Percentiles rank a stretch among this genome's conserved stretches.
Conservation (phyloP, 1,140 invertebrate species). For the Habropoda laboriosa region DNA sequence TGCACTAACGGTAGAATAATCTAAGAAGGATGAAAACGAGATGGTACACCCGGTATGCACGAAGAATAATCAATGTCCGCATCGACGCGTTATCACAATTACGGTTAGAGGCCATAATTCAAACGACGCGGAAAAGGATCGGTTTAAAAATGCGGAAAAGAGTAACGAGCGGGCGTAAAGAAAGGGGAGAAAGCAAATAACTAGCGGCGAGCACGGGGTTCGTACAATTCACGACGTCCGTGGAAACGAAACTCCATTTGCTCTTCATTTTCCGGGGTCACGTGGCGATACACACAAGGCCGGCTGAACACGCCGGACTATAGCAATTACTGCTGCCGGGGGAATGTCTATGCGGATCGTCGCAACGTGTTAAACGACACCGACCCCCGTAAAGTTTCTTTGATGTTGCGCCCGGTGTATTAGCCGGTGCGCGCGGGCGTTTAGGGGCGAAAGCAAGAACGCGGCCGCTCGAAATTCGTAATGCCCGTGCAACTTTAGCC, state of each 20-base stretch:
- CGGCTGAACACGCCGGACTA: conserved; percentile 42
- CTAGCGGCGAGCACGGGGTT: neutral
- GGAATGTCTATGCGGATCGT: conserved; percentile 50
- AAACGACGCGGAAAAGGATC: too few relatives aligned
- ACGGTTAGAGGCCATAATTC: too few relatives aligned
- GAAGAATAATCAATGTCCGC: too few relatives aligned
- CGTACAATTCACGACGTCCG: conserved; percentile 22
- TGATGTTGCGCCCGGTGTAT: conserved; percentile 51
- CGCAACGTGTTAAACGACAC: conserved; percentile 62
- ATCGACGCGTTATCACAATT: too few relatives aligned
- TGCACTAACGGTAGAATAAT: too few relatives aligned
- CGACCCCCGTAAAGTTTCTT: conserved; percentile 63
- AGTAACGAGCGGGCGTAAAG: too few relatives aligned
- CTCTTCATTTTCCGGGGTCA: conserved; percentile 19
- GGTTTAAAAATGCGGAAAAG: neutral
- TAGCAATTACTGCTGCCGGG: conserved; percentile 52
- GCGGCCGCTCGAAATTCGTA: conserved; percentile 36
- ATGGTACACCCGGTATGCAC: too few relatives aligned
- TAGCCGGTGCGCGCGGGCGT: conserved; percentile 27
- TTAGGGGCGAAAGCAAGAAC: conserved; percentile 20
- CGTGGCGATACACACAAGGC: conserved; percentile 33
- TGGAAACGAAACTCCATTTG: conserved; percentile 57
- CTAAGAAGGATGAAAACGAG: too few relatives aligned
- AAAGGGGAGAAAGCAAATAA: conserved; percentile 6
- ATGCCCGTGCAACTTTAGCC: conserved; percentile 15